phyloP scores from a whole-genome alignment of 2,797 vertebrate species.

The Odontamblyopus rebecca region DNA sequence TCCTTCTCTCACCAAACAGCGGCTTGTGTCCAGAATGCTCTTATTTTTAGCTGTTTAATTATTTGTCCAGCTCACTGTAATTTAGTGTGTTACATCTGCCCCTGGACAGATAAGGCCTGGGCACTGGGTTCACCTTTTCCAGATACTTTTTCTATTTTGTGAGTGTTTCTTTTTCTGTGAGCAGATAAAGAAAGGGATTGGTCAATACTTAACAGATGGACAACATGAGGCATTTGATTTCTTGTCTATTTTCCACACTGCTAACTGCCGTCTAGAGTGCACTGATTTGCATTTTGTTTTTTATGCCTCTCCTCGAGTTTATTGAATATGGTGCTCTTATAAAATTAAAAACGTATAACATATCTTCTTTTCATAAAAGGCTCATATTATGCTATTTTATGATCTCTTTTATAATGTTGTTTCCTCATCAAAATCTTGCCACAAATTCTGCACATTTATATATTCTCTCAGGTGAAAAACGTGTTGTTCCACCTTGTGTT shows the following conservation, averaged over 20 bases:
- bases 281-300: no score
- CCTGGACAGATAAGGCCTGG: conserved; percentile 1
- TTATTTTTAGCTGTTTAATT: conserved; percentile 54
- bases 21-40: conserved; percentile 43
- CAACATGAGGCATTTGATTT: not conserved
- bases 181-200: conserved; percentile 3
- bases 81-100: conserved; percentile 18
- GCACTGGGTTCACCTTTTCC: not conserved
- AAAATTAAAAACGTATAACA: no score
- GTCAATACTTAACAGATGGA: conserved; percentile 8
- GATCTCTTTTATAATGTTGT: no score
- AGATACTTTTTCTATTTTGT: not conserved
- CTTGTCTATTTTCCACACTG: not conserved
- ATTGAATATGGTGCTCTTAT: no score
- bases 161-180: not conserved
- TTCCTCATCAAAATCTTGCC: no score
- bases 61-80: conserved; percentile 36
- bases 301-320: no score
- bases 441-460: no score
- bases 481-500: no score
- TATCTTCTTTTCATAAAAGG: no score
- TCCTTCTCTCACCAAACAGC: conserved; percentile 45
- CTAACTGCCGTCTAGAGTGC: no score
- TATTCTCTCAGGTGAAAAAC: no score
- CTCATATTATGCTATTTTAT: no score